phyloP scores from a whole-genome alignment of 2,113 vertebrate genomes.

The Isichthys henryi region DNA sequence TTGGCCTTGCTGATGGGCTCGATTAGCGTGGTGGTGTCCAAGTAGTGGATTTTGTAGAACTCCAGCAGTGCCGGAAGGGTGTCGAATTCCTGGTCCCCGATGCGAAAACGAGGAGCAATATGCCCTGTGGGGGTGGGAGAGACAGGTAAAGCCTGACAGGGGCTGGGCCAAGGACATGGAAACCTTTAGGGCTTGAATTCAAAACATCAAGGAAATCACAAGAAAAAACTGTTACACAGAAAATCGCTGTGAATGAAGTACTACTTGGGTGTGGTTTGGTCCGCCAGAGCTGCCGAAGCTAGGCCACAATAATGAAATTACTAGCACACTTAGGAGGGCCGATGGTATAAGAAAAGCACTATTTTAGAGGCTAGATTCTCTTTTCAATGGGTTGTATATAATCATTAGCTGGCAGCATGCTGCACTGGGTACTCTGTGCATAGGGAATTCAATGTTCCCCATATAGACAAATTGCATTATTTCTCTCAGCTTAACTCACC shows the following conservation, averaged over 20 bases:
- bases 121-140: conserved; percentile 54
- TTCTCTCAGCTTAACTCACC: neutral
- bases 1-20: conserved; percentile 87
- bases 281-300: neutral
- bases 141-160: neutral
- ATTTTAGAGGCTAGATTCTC: neutral
- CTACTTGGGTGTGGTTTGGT: neutral
- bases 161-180: neutral
- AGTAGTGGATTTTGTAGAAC: conserved; percentile 99
- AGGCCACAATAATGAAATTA: neutral
- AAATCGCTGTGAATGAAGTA: neutral
- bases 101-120: conserved; percentile 77
- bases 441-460: neutral
- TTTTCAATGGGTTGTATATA: neutral
- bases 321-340: neutral
- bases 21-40: conserved; percentile 98
- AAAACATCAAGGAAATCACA: neutral
- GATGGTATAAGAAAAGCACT: neutral
- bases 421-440: neutral
- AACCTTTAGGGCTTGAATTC: neutral
- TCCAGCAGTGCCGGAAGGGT: conserved; percentile 89
- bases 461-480: neutral
- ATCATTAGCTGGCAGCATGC: neutral
- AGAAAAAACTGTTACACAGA: neutral
- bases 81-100: conserved; percentile 98